Conservation (phyloP, 2,797 vertebrate species). For the Arctocebus calabarensis region DNA sequence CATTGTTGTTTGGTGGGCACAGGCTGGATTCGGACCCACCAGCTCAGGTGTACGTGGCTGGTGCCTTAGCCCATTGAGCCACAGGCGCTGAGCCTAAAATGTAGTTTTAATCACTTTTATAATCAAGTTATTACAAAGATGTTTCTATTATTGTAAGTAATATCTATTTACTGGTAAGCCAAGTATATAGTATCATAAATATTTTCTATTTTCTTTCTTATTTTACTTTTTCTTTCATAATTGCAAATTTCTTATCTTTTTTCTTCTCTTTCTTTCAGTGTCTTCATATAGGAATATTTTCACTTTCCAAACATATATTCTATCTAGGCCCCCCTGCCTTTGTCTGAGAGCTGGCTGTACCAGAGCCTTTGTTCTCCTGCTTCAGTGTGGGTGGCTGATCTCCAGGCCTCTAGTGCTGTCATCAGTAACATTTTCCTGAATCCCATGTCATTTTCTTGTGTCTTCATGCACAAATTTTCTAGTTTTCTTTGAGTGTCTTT, state of each 20-base stretch:
- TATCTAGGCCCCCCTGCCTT: too few relatives aligned
- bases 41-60: too few relatives aligned
- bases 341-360: not conserved
- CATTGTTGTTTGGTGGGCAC: too few relatives aligned
- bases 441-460: not conserved
- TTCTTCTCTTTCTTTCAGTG: not conserved
- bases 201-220: not conserved
- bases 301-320: not conserved
- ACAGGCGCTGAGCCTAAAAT: too few relatives aligned
- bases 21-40: too few relatives aligned
- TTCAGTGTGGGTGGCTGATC: not conserved
- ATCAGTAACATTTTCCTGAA: not conserved
- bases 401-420: not conserved
- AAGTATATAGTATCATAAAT: not conserved
- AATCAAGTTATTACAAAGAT: not conserved
- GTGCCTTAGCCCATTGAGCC: too few relatives aligned
- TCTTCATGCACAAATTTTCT: not conserved
- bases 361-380: not conserved
- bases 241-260: not conserved
- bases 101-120: not conserved
- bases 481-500: not conserved
- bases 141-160: not conserved
- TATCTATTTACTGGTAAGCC: not conserved
- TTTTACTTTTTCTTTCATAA: slow-evolving; percentile 10
- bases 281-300: not conserved